Conservation (phyloP, 2,888 invertebrate genomes). For the Ennomos erosarius region DNA sequence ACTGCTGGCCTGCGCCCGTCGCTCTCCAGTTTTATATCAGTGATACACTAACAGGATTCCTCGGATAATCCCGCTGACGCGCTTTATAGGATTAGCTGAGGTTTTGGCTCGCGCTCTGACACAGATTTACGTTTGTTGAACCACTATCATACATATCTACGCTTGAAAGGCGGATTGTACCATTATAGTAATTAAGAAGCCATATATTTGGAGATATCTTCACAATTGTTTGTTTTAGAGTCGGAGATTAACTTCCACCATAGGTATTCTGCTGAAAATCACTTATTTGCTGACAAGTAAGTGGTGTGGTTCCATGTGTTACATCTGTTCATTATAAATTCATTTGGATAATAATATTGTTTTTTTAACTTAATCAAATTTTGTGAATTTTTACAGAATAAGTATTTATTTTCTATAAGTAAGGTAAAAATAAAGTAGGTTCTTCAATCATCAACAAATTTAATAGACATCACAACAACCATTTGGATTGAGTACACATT, state of each 20-base stretch:
- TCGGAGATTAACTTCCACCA: background rate
- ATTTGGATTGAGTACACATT: constrained; percentile 78
- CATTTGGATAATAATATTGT: too few species aligned
- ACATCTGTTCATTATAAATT: too few species aligned
- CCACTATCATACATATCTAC: constrained; percentile 34
- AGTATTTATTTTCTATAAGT: too few species aligned
- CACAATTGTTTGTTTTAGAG: constrained; percentile 9
- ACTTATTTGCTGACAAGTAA: background rate
- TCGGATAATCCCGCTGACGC: constrained; percentile 71
- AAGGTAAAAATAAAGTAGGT: background rate
- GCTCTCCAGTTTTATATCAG: constrained; percentile 67
- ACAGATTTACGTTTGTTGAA: constrained; percentile 69
- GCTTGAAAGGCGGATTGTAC: constrained; percentile 20
- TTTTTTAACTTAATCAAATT: background rate
- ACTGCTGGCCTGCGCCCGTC: constrained; percentile 60
- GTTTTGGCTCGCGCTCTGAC: constrained; percentile 61
- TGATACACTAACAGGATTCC: constrained; percentile 67
- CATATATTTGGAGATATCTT: constrained; percentile 30
- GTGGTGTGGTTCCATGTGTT: background rate
- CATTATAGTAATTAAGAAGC: constrained; percentile 41
- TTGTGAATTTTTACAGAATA: background rate
- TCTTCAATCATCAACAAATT: constrained; percentile 74
- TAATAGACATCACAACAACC: constrained; percentile 85
- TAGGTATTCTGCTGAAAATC: too few species aligned
- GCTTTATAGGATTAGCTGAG: constrained; percentile 77